Percentiles rank a stretch among this genome's conserved stretches.
These are phyloP conservation scores for Caenorhabditis uteleia DNA, from an alignment of 2,888 invertebrate species.

Conservation along the genomic window DNA sequence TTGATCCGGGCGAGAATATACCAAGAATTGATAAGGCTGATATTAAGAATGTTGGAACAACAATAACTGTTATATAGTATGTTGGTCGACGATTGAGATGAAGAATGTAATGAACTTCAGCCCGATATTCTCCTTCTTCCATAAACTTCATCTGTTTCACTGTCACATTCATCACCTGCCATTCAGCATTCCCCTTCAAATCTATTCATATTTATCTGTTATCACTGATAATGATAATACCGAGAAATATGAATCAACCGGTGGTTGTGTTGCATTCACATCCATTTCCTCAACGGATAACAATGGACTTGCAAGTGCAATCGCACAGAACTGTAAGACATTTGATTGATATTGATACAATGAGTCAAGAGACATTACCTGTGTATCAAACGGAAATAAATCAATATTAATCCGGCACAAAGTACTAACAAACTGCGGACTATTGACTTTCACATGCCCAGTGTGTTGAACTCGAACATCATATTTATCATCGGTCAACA, in stretches of 20 bases:
- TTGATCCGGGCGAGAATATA: slow-evolving; percentile 62
- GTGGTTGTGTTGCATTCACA: slow-evolving; percentile 62
- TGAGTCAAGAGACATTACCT: slow-evolving; percentile 8
- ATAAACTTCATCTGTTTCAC: slow-evolving; percentile 61
- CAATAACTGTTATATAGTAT: slow-evolving; percentile 65
- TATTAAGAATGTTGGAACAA: slow-evolving; percentile 63
- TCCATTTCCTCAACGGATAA: slow-evolving; percentile 62
- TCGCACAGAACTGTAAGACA: slow-evolving; percentile 56
- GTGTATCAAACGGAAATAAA: slow-evolving; percentile 66
- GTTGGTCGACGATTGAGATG: slow-evolving; percentile 62
- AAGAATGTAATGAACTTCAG: slow-evolving; percentile 60
- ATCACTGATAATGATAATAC: slow-evolving; percentile 16
- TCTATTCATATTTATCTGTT: not conserved
- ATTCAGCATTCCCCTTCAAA: slow-evolving; percentile 64
- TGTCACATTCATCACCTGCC: slow-evolving; percentile 63
- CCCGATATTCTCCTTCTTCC: slow-evolving; percentile 51
- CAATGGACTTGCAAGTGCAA: slow-evolving; percentile 62
- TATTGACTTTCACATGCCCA: slow-evolving; percentile 65
- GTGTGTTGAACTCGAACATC: slow-evolving; percentile 61
- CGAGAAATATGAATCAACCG: slow-evolving; percentile 61
- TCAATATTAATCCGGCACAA: slow-evolving; percentile 63
- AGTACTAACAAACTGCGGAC: slow-evolving; percentile 58
- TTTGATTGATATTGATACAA: not conserved
- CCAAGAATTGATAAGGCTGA: slow-evolving; percentile 63
- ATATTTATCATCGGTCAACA: slow-evolving; percentile 63